Conservation (phyloP, 2,888 invertebrate species). For the Bembecia ichneumoniformis region DNA sequence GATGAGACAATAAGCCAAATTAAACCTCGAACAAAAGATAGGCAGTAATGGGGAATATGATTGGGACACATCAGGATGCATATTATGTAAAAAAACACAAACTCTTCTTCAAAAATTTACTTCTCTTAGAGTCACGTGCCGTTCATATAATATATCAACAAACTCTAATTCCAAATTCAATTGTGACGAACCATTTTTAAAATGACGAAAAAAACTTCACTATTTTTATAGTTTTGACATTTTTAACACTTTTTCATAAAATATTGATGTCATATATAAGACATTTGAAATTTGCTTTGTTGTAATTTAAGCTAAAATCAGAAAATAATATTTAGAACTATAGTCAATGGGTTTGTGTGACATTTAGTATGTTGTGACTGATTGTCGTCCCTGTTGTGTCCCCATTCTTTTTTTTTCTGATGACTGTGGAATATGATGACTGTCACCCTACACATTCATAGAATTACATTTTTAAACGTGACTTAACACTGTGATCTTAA, state of each 20-base stretch:
- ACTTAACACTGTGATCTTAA: conserved; percentile 73
- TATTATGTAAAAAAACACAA: conserved; percentile 17
- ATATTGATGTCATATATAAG: neutral
- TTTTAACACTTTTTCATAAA: neutral
- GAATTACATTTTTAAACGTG: conserved; percentile 61
- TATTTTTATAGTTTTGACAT: neutral
- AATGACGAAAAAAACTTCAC: neutral
- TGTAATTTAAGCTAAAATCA: neutral
- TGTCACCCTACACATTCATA: conserved; percentile 59
- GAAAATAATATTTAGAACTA: conserved; percentile 19
- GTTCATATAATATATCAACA: conserved; percentile 25
- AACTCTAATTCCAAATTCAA: conserved; percentile 29
- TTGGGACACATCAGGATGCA: conserved; percentile 60
- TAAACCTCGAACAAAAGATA: conserved; percentile 50
- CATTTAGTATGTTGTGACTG: conserved; percentile 34
- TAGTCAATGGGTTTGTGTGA: conserved; percentile 38
- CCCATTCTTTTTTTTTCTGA: conserved; percentile 40
- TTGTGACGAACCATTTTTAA: neutral
- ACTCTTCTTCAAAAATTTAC: too few relatives aligned
- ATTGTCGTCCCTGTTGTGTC: conserved; percentile 42
- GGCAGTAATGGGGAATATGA: conserved; percentile 31
- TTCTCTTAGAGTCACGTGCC: conserved; percentile 6
- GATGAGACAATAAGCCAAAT: conserved; percentile 34
- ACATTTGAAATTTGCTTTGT: neutral
- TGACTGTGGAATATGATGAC: conserved; percentile 68